A percentile compares a stretch with the other conserved stretches of the same genome.
Conservation (phyloP, 2,113 vertebrate species). For the Paracyprichromis sp. region DNA sequence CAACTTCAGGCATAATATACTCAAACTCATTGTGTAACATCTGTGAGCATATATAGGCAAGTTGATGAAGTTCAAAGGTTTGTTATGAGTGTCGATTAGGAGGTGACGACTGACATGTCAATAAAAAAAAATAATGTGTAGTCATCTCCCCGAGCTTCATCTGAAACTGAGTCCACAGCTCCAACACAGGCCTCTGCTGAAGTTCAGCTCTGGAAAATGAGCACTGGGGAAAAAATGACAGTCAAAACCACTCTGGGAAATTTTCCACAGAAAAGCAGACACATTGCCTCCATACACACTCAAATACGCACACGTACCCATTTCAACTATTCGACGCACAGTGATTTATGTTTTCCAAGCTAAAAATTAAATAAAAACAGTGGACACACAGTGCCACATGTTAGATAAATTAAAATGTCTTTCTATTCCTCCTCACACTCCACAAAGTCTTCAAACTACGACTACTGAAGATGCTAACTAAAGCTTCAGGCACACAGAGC, state of each 20-base stretch:
- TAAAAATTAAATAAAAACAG: neutral
- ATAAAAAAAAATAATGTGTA: neutral
- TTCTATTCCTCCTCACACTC: neutral
- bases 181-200: neutral
- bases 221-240: neutral
- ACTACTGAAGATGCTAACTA: neutral
- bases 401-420: neutral
- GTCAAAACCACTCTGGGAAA: slow-evolving; percentile 14
- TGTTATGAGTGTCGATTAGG: neutral
- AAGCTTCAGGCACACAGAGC: neutral
- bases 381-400: neutral
- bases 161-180: neutral
- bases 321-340: neutral
- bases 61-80: neutral
- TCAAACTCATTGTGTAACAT: neutral
- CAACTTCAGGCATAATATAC: neutral
- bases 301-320: neutral
- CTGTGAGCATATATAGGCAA: neutral
- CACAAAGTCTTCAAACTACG: neutral
- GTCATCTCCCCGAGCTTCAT: neutral
- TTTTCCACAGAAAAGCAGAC: slow-evolving; percentile 1
- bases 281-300: neutral
- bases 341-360: neutral
- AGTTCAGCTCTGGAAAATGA: neutral
- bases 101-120: neutral